Evolutionary conservation across 2,113 vertebrate species (phyloP), one percentile per base, ranked within the genome.

Genomic region (Microtus oregoni): DNA sequence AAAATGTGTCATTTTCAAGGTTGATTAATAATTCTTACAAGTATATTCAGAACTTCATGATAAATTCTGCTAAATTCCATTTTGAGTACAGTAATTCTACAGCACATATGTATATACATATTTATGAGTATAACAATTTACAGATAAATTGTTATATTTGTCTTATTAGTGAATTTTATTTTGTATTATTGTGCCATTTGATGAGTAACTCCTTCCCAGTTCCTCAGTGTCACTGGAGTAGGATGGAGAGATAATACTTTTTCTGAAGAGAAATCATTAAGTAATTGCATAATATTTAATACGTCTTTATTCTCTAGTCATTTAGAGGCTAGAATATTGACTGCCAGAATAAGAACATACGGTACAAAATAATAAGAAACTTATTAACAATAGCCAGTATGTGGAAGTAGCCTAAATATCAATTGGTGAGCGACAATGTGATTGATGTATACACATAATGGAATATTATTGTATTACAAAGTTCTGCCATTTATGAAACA

Each of bases 111-210:
- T 58, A 15, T 77, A 94, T 96, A 35, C 90, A 92, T 94, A 94
- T 97, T 97, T 96, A 95, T 94, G 70, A 97, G 61, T 26, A 15
- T 95, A 92, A 97, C 89, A 94, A 95, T 97, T 97, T 97, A 97
- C 44, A 92, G 94, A 94, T 94, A 95, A 92, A 94, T 95, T 96
- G 61, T 97, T 97, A 77, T 77, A 92, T 92, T 96, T 96, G 88
- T 94, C 94, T 95, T 95, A 95, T 95, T 96, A 96, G 94, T 93
- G 88, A 97, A 93, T 90, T 87, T 94, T 78, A 96, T 95, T 95
- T 96, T 89, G 65, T n/a, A 63, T 90, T 92, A 90, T 89, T 92
- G 94, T 86, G 55, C 70, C 75, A 90, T 73, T 94, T 90, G 65
- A 85, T 90, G 86, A 94, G 58, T 76, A 93, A 52, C 81, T 95